Percentiles rank a stretch among this genome's conserved stretches.
Evolutionary conservation across 2,888 invertebrate genomes (phyloP).

Genomic region (Pyrocoelia pectoralis): DNA sequence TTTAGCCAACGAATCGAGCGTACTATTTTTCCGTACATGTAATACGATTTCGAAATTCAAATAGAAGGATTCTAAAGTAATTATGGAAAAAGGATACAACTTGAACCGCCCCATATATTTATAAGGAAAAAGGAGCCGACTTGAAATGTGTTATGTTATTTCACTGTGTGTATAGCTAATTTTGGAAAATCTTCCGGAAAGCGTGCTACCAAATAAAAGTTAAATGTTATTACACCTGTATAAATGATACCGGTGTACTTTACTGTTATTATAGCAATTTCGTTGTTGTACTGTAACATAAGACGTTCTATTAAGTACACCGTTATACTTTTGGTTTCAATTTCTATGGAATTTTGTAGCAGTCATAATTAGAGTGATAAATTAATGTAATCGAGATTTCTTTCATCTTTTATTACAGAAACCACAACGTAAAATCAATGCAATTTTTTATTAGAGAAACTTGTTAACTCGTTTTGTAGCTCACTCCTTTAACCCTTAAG

Average conservation of each 20-base stretch:
- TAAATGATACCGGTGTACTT: background rate
- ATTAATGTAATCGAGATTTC: background rate
- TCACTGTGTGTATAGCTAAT: background rate
- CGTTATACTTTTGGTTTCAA: conserved; percentile 1
- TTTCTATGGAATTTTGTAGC: background rate
- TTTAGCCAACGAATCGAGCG: too few relatives aligned
- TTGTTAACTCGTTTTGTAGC: too few relatives aligned
- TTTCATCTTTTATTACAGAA: background rate
- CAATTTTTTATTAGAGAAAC: too few relatives aligned
- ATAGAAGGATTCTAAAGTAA: too few relatives aligned
- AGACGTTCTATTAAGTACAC: background rate
- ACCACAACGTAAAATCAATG: background rate
- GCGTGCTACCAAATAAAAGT: background rate
- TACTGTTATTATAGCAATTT: background rate
- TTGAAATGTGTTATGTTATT: background rate
- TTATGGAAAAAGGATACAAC: background rate
- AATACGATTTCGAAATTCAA: too few relatives aligned
- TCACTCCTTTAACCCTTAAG: background rate
- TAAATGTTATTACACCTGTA: conserved; percentile 1
- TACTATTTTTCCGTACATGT: too few relatives aligned
- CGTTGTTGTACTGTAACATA: background rate
- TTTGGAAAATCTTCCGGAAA: background rate
- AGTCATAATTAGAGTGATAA: background rate
- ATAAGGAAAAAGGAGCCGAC: too few relatives aligned
- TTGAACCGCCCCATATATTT: background rate